phyloP scores from a whole-genome alignment of 2,888 invertebrate genomes.

The Acleris laterana region DNA sequence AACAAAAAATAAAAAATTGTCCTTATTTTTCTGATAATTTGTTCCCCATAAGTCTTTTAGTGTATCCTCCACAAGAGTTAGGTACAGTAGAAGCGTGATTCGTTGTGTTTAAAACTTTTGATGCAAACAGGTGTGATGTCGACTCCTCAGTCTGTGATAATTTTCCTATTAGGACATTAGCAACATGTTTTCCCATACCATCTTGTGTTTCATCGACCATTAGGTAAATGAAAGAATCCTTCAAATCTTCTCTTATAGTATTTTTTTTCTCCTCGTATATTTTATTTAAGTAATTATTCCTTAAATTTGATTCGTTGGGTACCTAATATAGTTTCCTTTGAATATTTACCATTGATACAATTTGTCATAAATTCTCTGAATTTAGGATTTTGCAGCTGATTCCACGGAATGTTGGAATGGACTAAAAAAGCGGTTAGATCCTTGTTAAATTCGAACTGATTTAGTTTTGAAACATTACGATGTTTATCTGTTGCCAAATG shows the following conservation, averaged over 20 bases:
- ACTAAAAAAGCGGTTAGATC: constrained; percentile 12
- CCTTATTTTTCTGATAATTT: not conserved
- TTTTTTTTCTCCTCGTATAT: no score
- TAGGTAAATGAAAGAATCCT: constrained; percentile 18
- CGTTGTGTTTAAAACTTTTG: constrained; percentile 14
- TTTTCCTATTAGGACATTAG: constrained; percentile 14
- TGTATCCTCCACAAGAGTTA: constrained; percentile 13
- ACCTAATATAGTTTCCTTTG: constrained; percentile 13
- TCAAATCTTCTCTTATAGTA: no score
- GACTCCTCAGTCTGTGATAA: constrained; percentile 6
- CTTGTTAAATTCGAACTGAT: constrained; percentile 12
- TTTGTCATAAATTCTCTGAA: constrained; percentile 4
- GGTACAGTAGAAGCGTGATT: constrained; percentile 14
- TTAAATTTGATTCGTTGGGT: constrained; percentile 7
- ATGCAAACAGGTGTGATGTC: constrained; percentile 9
- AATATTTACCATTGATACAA: constrained; percentile 11
- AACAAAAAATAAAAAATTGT: constrained; percentile 7
- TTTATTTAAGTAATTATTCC: constrained; percentile 17
- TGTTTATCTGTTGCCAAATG: constrained; percentile 13
- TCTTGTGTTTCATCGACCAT: constrained; percentile 11
- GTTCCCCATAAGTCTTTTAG: constrained; percentile 10
- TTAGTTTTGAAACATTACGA: constrained; percentile 6
- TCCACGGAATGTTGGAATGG: constrained; percentile 12
- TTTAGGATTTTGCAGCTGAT: constrained; percentile 10
- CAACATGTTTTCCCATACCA: constrained; percentile 12